Conservation (phyloP, 2,888 invertebrate genomes). For the Pollenia labialis region DNA sequence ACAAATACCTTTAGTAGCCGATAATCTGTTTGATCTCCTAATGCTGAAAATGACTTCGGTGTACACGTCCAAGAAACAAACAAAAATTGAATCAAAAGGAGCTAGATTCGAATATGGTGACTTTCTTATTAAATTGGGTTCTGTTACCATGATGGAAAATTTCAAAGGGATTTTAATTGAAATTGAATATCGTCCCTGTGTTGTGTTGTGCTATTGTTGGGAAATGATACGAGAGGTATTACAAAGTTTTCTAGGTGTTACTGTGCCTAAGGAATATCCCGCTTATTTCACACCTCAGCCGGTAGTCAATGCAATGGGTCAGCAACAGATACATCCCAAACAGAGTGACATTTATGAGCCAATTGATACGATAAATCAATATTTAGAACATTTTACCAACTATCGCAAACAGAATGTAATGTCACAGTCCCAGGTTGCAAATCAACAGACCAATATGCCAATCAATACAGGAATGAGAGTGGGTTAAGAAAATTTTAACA, state of each 20-base stretch:
- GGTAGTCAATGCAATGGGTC: conserved; percentile 81
- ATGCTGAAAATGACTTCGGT: conserved; percentile 95
- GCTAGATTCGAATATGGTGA: conserved; percentile 94
- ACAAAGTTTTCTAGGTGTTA: conserved; percentile 93
- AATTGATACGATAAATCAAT: conserved; percentile 96
- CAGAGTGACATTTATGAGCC: conserved; percentile 88
- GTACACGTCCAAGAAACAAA: conserved; percentile 95
- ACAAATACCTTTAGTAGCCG: conserved; percentile 94
- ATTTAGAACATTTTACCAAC: conserved; percentile 95
- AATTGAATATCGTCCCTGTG: conserved; percentile 96
- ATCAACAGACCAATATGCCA: conserved; percentile 49
- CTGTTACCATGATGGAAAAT: conserved; percentile 95
- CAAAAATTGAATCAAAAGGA: conserved; percentile 94
- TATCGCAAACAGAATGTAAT: conserved; percentile 90
- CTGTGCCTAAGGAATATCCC: conserved; percentile 90
- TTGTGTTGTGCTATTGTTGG: conserved; percentile 95
- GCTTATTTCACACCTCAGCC: conserved; percentile 85
- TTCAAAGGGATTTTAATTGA: conserved; percentile 97
- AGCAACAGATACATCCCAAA: conserved; percentile 81
- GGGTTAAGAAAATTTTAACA: conserved; percentile 13
- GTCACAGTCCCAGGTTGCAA: conserved; percentile 73
- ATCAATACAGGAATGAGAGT: conserved; percentile 66
- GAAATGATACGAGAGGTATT: conserved; percentile 95
- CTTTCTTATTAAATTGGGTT: conserved; percentile 96
- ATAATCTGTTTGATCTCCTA: conserved; percentile 94